phyloP scores from a whole-genome alignment of 1,140 invertebrate genomes.

The Agrypnia vestita region DNA sequence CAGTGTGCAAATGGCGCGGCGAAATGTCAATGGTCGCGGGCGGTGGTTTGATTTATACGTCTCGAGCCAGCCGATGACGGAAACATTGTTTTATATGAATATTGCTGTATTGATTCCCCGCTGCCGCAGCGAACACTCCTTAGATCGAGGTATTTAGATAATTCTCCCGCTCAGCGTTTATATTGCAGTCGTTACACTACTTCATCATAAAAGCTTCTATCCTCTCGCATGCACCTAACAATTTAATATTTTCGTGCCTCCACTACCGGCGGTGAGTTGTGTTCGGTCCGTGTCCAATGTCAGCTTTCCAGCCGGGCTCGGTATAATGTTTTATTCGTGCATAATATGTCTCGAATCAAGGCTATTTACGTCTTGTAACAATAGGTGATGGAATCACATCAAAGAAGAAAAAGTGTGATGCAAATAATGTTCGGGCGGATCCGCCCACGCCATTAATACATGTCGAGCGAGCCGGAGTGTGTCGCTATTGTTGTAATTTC shows the following conservation, averaged over 20 bases:
- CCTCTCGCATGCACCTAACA: no score
- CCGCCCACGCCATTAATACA: slow-evolving; percentile 45
- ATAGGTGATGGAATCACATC: slow-evolving; percentile 42
- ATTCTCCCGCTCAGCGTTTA: slow-evolving; percentile 27
- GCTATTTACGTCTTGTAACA: slow-evolving; percentile 21
- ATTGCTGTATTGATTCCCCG: slow-evolving; percentile 19
- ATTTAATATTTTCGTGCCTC: slow-evolving; percentile 17
- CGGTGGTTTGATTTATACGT: slow-evolving; percentile 35
- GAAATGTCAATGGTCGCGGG: slow-evolving; percentile 35
- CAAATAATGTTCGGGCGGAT: slow-evolving; percentile 46
- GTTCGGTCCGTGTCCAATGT: slow-evolving; percentile 13
- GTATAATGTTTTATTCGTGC: slow-evolving; percentile 11
- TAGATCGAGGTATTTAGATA: slow-evolving; percentile 4
- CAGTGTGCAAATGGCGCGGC: slow-evolving; percentile 33
- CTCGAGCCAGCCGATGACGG: slow-evolving; percentile 22
- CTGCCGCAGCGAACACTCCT: slow-evolving; percentile 16
- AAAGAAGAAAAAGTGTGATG: slow-evolving; percentile 43
- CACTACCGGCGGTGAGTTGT: slow-evolving; percentile 7
- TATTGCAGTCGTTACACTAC: neutral
- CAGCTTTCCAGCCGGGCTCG: slow-evolving; percentile 24
- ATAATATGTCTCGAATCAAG: slow-evolving; percentile 22
- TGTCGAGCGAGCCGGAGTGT: slow-evolving; percentile 32
- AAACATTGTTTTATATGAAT: slow-evolving; percentile 20
- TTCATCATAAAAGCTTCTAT: no score
- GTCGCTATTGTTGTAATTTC: slow-evolving; percentile 49